Conservation (phyloP, 2,797 vertebrate genomes). For the Rousettus madagascariensis region DNA sequence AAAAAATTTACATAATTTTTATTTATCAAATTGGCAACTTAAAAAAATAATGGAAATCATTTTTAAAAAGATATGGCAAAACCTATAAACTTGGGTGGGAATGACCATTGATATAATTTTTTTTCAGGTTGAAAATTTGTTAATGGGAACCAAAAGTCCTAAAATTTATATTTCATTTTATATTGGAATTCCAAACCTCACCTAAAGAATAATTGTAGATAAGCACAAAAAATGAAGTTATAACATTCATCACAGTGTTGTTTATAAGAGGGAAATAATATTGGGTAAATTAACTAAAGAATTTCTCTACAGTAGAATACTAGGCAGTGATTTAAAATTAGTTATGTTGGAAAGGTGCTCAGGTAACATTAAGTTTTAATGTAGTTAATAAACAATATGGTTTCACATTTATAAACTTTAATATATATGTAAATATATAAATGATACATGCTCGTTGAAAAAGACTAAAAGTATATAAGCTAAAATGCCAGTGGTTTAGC, state of each 20-base stretch:
- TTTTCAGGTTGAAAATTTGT: not conserved
- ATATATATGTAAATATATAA: not conserved
- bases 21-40: not conserved
- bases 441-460: not conserved
- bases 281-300: not conserved
- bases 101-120: not conserved
- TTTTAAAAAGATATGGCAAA: not conserved
- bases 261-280: not conserved
- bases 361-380: not conserved
- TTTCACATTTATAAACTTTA: not conserved
- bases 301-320: not conserved
- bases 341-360: not conserved
- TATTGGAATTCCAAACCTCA: slow-evolving; percentile 36
- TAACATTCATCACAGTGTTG: not conserved
- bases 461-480: not conserved
- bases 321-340: not conserved
- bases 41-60: not conserved
- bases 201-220: not conserved
- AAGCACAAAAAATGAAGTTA: not conserved
- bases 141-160: not conserved
- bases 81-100: not conserved
- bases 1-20: too few relatives aligned
- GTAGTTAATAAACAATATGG: not conserved
- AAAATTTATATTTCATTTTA: not conserved
- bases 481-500: not conserved